Evolutionary conservation across 2,888 invertebrate species (phyloP), one percentile per base, ranked within the genome.

Genomic region (Maniola hyperantus): DNA sequence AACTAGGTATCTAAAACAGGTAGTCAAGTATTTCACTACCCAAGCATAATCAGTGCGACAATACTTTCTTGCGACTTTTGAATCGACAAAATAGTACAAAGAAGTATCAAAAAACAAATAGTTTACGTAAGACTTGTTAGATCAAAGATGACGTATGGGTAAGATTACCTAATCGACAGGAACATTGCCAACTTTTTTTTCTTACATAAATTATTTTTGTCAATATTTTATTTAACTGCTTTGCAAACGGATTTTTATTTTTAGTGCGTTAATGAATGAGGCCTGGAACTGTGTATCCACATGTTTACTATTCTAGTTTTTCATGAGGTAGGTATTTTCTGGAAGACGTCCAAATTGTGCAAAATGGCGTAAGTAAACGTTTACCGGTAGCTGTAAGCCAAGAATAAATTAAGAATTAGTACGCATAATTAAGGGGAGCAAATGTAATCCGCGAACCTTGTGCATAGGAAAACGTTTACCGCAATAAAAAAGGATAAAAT

Each of bases 261-360:
- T 69, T 64, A 71, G 67, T 66, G 58, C 57, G 34, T 60, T 59
- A 60, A 63, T 63, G 67, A 69, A 70, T 65, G 62, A 54, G 42
- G 46, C 46, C 61, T 68, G 67, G 64, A 66, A 65, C 34, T 67
- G 67, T 69, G 68, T 67, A 68, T 36, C 68, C 63, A 71, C 67
- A 69, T 69, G 69, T 72, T 72, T 70, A 72, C 69, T 72, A 72
- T 75, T 51, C 34, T 68, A 63, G 66, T 71, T 71, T 64, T 69
- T 64, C 65, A 71, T 63, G 61, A 71, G 74, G 72, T 63, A 64
- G 66, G 68, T 79, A 77, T 80, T 79, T 78, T 79, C 85, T 89
- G 88, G 89, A 88, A 83, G 77, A 60, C 78, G 72, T 86, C 87
- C 88, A 89, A 88, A 83, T 82, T 74, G 76, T 81, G 79, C 13